Evolutionary conservation across 2,113 vertebrate species (phyloP).

Genomic region (Hydrochoerus hydrochaeris): DNA sequence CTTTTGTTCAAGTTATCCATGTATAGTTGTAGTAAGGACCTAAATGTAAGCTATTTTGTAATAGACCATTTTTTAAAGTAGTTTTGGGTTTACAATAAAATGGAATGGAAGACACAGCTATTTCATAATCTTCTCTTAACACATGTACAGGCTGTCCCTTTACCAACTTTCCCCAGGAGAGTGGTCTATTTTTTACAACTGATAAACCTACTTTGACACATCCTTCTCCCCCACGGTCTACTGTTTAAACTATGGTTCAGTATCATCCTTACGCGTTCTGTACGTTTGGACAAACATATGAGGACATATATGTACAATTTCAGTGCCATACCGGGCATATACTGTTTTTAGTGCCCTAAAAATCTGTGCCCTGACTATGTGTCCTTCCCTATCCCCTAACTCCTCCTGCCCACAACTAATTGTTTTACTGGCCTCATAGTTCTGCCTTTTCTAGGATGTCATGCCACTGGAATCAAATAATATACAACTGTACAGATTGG

Average conservation of each 20-base stretch:
- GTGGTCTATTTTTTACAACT: neutral
- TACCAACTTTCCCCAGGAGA: too few species aligned
- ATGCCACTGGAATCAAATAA: neutral
- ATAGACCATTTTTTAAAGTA: neutral
- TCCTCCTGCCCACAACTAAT: too few species aligned
- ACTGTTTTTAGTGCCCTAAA: neutral
- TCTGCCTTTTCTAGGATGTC: neutral
- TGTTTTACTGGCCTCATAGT: neutral
- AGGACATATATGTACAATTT: too few species aligned
- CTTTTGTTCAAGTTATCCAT: neutral
- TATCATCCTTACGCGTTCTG: neutral
- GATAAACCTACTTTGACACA: neutral
- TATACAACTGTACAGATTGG: neutral
- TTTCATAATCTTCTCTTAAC: neutral
- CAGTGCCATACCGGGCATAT: neutral
- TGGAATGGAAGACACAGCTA: neutral
- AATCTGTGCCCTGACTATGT: neutral
- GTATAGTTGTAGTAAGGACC: neutral
- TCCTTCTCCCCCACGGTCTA: neutral
- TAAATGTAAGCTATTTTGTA: neutral
- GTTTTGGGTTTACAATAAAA: neutral
- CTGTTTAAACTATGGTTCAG: neutral
- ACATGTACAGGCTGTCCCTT: neutral
- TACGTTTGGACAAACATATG: neutral
- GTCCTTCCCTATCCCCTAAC: neutral